Evolutionary conservation across 2,113 vertebrate genomes (phyloP).

Genomic region (Cyanoliseus patagonus): DNA sequence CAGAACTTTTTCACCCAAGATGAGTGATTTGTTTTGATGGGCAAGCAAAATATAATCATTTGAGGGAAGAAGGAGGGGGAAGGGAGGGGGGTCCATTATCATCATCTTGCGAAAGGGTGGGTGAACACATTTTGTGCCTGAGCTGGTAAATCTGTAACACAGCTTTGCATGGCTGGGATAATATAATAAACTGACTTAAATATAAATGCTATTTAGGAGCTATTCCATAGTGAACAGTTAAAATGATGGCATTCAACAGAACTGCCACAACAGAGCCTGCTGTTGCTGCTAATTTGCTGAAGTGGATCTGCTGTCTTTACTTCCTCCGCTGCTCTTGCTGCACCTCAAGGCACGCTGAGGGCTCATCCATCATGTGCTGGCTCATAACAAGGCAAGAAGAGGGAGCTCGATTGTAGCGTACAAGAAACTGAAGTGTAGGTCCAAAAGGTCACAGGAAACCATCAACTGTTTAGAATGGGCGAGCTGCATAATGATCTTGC

Average conservation of each 20-base stretch:
- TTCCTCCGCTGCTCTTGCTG: neutral
- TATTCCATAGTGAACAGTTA: conserved; percentile 17
- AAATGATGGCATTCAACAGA: conserved; percentile 37
- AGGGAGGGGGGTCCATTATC: neutral
- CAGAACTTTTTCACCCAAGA: conserved; percentile 27
- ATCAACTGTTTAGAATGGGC: neutral
- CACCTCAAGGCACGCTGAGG: conserved; percentile 33
- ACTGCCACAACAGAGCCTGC: conserved; percentile 9
- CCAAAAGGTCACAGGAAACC: conserved; percentile 6
- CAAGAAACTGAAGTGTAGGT: neutral
- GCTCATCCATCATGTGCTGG: conserved; percentile 19
- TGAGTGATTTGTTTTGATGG: conserved; percentile 41
- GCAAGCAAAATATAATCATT: conserved; percentile 29
- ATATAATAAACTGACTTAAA: conserved; percentile 30
- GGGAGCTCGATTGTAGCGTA: neutral
- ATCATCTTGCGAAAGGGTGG: neutral
- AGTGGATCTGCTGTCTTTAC: neutral
- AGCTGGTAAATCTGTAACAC: conserved; percentile 17
- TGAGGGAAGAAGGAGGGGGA: neutral
- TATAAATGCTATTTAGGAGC: conserved; percentile 34
- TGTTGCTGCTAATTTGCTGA: conserved; percentile 51
- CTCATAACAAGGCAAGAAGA: neutral
- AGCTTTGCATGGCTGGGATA: conserved; percentile 31
- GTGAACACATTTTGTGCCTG: conserved; percentile 30
- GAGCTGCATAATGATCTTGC: neutral